A percentile compares a stretch with the other conserved stretches of the same genome.
phyloP scores from a whole-genome alignment of 2,888 invertebrate genomes.

The Globia sparganii region DNA sequence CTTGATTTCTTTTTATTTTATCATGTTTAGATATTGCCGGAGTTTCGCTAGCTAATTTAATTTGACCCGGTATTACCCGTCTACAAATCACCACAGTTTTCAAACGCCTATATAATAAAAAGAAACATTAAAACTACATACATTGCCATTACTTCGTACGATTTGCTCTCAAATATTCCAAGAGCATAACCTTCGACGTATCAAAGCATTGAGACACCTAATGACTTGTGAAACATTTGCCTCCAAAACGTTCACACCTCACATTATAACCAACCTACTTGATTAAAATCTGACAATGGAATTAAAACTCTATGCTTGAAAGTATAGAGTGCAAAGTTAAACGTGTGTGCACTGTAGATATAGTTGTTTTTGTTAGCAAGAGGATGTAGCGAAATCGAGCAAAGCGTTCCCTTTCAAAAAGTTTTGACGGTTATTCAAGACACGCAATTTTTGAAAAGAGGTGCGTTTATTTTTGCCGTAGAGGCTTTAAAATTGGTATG shows the following conservation, averaged over 20 bases:
- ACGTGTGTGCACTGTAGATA: neutral
- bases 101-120: slow-evolving; percentile 21
- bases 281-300: slow-evolving; percentile 6
- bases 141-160: slow-evolving; percentile 11
- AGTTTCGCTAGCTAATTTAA: neutral
- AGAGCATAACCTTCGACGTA: slow-evolving; percentile 50
- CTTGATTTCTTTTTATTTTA: too few species aligned
- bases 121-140: slow-evolving; percentile 4
- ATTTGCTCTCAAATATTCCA: slow-evolving; percentile 56
- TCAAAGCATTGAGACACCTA: slow-evolving; percentile 50
- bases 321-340: neutral
- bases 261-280: slow-evolving; percentile 30
- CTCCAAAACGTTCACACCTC: slow-evolving; percentile 37
- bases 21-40: too few species aligned
- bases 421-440: neutral
- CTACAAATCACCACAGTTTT: slow-evolving; percentile 18
- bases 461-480: neutral
- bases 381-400: neutral
- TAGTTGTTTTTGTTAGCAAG: slow-evolving; percentile 11
- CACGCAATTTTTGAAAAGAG: slow-evolving; percentile 28
- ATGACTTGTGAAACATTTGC: slow-evolving; percentile 57
- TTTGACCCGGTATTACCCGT: neutral
- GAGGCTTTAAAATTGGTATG: neutral
- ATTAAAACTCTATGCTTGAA: neutral
- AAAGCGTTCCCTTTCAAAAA: slow-evolving; percentile 27